phyloP scores from a whole-genome alignment of 1,140 invertebrate species.

The Drosophila orosa region DNA sequence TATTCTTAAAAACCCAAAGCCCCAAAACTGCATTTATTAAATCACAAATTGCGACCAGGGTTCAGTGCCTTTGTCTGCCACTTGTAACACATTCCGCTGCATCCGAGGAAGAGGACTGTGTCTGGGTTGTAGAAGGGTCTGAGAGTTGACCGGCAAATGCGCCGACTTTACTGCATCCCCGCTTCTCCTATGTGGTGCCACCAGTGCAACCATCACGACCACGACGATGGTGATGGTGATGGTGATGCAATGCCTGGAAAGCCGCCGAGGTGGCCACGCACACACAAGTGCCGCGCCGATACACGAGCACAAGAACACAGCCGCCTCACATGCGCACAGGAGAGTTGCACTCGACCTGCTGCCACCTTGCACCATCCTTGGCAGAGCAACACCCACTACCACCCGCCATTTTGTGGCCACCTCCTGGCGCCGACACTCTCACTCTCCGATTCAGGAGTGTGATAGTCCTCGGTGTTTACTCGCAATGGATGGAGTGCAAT shows the following conservation, averaged over 20 bases:
- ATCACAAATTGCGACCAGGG: neutral
- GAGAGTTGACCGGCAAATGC: constrained; percentile 50
- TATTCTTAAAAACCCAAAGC: neutral
- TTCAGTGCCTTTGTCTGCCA: constrained; percentile 36
- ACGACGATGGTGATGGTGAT: constrained; percentile 50
- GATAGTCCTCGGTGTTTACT: constrained; percentile 64
- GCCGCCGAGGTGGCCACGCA: constrained; percentile 31
- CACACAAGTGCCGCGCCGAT: constrained; percentile 16
- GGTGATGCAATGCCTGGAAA: constrained; percentile 53
- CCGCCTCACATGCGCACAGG: constrained; percentile 28
- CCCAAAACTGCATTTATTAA: neutral
- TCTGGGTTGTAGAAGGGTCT: neutral
- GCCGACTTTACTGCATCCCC: constrained; percentile 55
- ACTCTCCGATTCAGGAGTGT: constrained; percentile 41
- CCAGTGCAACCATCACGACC: constrained; percentile 36
- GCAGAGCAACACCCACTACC: constrained; percentile 4
- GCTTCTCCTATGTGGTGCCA: neutral
- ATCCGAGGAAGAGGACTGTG: constrained; percentile 1
- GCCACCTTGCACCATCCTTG: neutral
- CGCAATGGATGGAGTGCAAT: constrained; percentile 44
- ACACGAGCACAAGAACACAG: constrained; percentile 20
- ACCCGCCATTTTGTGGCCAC: neutral
- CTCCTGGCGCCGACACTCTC: constrained; percentile 34
- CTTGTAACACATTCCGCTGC: constrained; percentile 75
- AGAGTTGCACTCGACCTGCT: constrained; percentile 54